A percentile compares a stretch with the other conserved stretches of the same genome.
These are phyloP conservation scores for Dicerorhinus sumatrensis DNA, from an alignment of 2,113 vertebrate species.

Conservation along the genomic window DNA sequence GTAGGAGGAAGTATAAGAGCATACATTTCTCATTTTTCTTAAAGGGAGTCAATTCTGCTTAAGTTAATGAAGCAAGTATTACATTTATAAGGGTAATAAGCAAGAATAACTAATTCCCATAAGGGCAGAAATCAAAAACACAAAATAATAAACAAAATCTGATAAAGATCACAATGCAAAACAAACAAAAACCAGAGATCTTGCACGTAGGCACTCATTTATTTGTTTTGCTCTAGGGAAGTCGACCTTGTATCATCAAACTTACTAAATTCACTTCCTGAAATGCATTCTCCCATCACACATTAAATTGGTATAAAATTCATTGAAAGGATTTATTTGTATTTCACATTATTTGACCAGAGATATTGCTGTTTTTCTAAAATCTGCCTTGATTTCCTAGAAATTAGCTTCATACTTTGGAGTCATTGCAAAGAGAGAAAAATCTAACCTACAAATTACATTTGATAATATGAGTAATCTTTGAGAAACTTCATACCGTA, in stretches of 20 bases:
- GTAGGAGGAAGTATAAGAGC: background rate
- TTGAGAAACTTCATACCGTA: background rate
- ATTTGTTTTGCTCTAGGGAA: background rate
- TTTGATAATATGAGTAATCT: background rate
- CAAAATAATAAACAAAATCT: background rate
- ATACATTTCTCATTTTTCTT: background rate
- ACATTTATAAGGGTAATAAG: background rate
- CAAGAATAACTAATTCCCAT: background rate
- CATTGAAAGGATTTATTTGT: background rate
- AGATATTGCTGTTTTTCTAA: background rate
- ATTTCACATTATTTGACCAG: background rate
- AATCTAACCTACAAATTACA: background rate
- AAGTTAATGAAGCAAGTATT: background rate
- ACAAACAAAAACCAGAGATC: background rate
- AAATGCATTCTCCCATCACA: background rate
- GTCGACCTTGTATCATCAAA: background rate
- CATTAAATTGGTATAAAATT: background rate
- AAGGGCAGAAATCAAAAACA: background rate
- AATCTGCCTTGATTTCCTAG: background rate
- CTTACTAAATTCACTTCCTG: background rate
- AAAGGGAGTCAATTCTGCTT: background rate
- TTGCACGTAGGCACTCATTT: background rate
- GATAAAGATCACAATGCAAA: background rate
- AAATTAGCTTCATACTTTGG: background rate
- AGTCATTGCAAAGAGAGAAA: conserved; percentile 9